These are phyloP conservation scores for Dasysyrphus albostriatus DNA, from an alignment of 2,888 invertebrate species.

Conservation along the genomic window DNA sequence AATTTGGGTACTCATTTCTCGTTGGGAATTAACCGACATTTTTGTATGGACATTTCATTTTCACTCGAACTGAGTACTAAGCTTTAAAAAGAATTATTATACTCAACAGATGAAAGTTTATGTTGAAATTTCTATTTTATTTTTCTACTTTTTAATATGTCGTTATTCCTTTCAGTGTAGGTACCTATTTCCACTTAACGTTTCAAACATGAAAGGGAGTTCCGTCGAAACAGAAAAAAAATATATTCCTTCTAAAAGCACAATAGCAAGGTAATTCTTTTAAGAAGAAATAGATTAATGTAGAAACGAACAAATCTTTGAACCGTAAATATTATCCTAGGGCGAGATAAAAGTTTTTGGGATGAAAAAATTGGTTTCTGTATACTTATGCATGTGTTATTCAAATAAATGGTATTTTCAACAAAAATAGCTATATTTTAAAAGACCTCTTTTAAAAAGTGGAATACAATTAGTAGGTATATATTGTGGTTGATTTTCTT, in stretches of 20 bases:
- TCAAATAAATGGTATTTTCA: not conserved
- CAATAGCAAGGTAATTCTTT: slow-evolving; percentile 31
- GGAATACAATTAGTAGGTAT: too few relatives aligned
- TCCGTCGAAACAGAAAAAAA: slow-evolving; percentile 23
- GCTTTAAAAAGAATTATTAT: too few relatives aligned
- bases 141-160: too few relatives aligned
- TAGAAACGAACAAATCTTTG: slow-evolving; percentile 56
- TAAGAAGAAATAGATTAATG: slow-evolving; percentile 25
- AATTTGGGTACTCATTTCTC: too few relatives aligned
- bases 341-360: slow-evolving; percentile 22
- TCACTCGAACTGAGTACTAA: too few relatives aligned
- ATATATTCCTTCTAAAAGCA: slow-evolving; percentile 43
- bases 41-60: too few relatives aligned
- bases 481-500: too few relatives aligned
- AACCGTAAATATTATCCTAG: slow-evolving; percentile 52
- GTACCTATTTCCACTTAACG: not conserved
- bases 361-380: not conserved
- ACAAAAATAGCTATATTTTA: too few relatives aligned
- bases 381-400: not conserved
- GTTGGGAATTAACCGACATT: too few relatives aligned
- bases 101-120: too few relatives aligned
- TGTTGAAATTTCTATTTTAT: too few relatives aligned
- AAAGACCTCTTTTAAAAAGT: too few relatives aligned
- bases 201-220: not conserved
- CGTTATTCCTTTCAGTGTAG: not conserved